These are phyloP conservation scores for Bombylius discolor DNA, from an alignment of 2,888 invertebrate genomes.

Conservation along the genomic window DNA sequence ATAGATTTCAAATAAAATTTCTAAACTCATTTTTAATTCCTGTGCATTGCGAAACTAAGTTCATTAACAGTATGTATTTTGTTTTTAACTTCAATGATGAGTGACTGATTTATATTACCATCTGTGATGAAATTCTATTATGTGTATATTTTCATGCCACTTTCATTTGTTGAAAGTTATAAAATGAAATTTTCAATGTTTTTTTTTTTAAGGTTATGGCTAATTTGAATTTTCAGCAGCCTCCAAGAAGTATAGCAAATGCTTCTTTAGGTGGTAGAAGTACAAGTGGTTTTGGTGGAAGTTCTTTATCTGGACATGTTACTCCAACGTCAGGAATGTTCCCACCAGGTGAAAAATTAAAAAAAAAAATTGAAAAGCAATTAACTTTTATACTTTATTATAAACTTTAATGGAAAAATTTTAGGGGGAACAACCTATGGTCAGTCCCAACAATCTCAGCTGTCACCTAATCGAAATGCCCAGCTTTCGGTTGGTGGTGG, in stretches of 20 bases:
- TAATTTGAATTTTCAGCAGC: slow-evolving; percentile 83
- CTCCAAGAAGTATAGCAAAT: slow-evolving; percentile 78
- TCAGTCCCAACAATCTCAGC: slow-evolving; percentile 41
- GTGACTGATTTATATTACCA: too few species aligned
- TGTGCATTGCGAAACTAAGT: too few species aligned
- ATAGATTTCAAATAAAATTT: too few species aligned
- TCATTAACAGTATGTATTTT: too few species aligned
- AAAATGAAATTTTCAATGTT: not conserved
- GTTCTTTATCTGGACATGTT: slow-evolving; percentile 61
- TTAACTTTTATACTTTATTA: not conserved
- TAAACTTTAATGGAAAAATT: not conserved
- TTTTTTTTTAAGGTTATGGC: slow-evolving; percentile 64
- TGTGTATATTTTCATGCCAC: too few species aligned
- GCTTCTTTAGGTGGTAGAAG: slow-evolving; percentile 52
- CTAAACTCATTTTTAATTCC: too few species aligned
- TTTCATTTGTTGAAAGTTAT: too few species aligned
- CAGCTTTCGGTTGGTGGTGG: slow-evolving; percentile 41
- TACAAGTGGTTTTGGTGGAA: slow-evolving; percentile 50
- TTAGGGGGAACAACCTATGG: slow-evolving; percentile 37
- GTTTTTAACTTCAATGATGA: too few species aligned
- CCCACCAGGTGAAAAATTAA: slow-evolving; percentile 33
- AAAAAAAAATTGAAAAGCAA: not conserved
- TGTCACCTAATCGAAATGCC: slow-evolving; percentile 45
- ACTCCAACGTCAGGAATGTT: slow-evolving; percentile 57
- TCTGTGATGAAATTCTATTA: too few species aligned